Evolutionary conservation across 2,797 vertebrate species (phyloP), one percentile per base, ranked within the genome.

Genomic region (Xenopus petersii): DNA sequence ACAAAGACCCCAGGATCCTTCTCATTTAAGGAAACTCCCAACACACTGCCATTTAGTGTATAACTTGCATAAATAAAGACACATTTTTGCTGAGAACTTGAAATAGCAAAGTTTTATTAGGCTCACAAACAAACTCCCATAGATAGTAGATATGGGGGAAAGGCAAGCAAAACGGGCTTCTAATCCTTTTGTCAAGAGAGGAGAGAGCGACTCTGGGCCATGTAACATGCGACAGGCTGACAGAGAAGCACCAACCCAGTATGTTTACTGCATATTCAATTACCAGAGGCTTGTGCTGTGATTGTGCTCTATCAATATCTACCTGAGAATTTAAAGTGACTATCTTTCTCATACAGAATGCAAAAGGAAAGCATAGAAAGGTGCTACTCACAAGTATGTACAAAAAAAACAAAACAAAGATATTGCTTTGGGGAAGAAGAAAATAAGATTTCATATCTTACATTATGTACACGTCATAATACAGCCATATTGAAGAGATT

Each of bases 291-390:
- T 49, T 65, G 15, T 21, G 59, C 60, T 66, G 67, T 61, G 77
- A 74, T 79, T 79, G 77, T 79, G 71, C 77, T 60, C 76, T 78
- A 74, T 61, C 77, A 70, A 60, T n/a, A 62, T 67, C 71, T 70
- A 79, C 77, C 77, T 74, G 77, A 79, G 77, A 74, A 42, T 74
- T 60, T 55, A 65, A 74, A 70, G 71, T 67, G 33, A 30, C 76
- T 79, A 70, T 26, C 15, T 30, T 30, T 30, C 48, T 47, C 55
- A 56, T 16, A 56, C 10, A 26, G 58, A 56, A 55, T 55, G 12
- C 48, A 3, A 56, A 56, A 30, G 16, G 54, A 17, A 56, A 16
- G 15, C 13, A 15, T 24, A 48, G 30, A 60, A 71, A 71, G 63
- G 65, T 78, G 76, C 71, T 69, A 64, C 47, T 78, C 47, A 42